Percentiles rank a stretch among this genome's conserved stretches.
Conservation (phyloP, 2,113 vertebrate species). For the Saccopteryx bilineata region DNA sequence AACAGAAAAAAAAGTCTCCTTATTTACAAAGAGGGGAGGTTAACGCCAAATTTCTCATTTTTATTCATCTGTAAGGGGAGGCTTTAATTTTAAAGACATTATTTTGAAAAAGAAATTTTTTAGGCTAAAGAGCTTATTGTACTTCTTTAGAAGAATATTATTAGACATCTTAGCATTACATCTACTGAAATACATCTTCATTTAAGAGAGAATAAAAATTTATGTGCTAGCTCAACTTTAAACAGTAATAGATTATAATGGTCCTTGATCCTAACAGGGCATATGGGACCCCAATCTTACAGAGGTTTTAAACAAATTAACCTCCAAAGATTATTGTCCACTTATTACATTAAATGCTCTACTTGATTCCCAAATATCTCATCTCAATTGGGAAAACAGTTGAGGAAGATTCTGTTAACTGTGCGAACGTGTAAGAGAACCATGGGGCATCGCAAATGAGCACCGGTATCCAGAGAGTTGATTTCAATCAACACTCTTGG, state of each 20-base stretch:
- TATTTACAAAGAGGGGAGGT: background rate
- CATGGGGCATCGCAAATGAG: slow-evolving; percentile 67
- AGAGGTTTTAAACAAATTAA: slow-evolving; percentile 82
- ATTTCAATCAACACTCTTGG: slow-evolving; percentile 80
- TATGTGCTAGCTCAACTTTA: slow-evolving; percentile 80
- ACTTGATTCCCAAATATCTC: slow-evolving; percentile 82
- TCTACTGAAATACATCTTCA: slow-evolving; percentile 78
- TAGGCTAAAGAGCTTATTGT: slow-evolving; percentile 65
- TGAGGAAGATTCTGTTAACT: slow-evolving; percentile 75
- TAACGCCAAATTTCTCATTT: slow-evolving; percentile 30
- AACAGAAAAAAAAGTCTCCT: background rate
- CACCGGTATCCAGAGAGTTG: slow-evolving; percentile 64
- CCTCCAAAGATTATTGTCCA: slow-evolving; percentile 82
- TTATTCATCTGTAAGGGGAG: background rate
- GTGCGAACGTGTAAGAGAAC: slow-evolving; percentile 31
- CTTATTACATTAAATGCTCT: slow-evolving; percentile 83
- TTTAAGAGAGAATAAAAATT: slow-evolving; percentile 80
- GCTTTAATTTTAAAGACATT: slow-evolving; percentile 66
- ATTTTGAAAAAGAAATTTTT: slow-evolving; percentile 61
- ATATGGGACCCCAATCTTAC: slow-evolving; percentile 78
- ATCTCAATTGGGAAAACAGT: slow-evolving; percentile 77
- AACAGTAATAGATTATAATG: slow-evolving; percentile 82
- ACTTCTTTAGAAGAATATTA: slow-evolving; percentile 66
- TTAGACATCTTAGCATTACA: slow-evolving; percentile 67
- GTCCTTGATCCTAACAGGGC: slow-evolving; percentile 75